These are phyloP conservation scores for Limnephilus rhombicus DNA, from an alignment of 2,888 invertebrate species.

Conservation along the genomic window DNA sequence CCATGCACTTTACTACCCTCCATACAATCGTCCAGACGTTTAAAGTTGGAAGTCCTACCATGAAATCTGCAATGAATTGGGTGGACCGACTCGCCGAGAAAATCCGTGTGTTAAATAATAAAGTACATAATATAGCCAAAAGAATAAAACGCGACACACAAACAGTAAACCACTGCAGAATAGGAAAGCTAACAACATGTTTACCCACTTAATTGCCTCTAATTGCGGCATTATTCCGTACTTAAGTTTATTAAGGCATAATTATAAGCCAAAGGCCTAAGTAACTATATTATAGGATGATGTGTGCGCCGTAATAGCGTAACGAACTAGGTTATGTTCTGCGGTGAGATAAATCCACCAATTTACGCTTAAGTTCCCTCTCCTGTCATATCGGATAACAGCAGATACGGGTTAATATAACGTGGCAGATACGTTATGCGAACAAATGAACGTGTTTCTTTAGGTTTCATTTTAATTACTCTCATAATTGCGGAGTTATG, in stretches of 20 bases:
- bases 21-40: too few species aligned
- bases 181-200: constrained; percentile 56
- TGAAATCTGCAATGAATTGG: too few species aligned
- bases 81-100: too few species aligned
- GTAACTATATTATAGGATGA: constrained; percentile 13
- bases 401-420: constrained; percentile 6
- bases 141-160: not conserved
- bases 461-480: constrained; percentile 48
- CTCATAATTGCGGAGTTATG: constrained; percentile 40
- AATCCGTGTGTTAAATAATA: not conserved
- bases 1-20: too few species aligned
- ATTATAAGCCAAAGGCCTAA: constrained; percentile 64
- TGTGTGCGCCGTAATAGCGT: constrained; percentile 4
- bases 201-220: constrained; percentile 65
- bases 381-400: constrained; percentile 40
- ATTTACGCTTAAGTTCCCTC: constrained; percentile 23
- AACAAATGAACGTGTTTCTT: constrained; percentile 44
- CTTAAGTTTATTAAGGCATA: constrained; percentile 65
- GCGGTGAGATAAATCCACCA: constrained; percentile 28
- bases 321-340: constrained; percentile 24
- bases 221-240: constrained; percentile 64
- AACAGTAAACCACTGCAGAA: constrained; percentile 44
- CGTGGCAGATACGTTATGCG: constrained; percentile 1
- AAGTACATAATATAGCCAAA: not conserved
- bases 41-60: too few species aligned